Percentiles rank a stretch among this genome's conserved stretches.
Evolutionary conservation across 2,113 vertebrate genomes (phyloP).

Genomic region (Loxodonta africana): DNA sequence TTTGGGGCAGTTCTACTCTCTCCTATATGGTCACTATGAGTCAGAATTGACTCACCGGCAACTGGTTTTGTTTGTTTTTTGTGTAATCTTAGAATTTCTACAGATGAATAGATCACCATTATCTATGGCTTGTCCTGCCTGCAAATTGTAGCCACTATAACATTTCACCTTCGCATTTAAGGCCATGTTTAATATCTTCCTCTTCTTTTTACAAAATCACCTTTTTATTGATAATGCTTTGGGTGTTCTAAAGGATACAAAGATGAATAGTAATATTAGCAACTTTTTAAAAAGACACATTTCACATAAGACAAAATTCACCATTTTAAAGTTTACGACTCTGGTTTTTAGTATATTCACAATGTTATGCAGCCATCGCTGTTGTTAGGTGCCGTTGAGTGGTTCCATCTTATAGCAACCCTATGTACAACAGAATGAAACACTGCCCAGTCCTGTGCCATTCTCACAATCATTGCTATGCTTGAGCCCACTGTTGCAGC

Average conservation of each 20-base stretch:
- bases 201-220: neutral
- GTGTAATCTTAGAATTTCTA: constrained; percentile 31
- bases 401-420: no score
- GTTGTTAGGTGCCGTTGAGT: no score
- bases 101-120: neutral
- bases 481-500: no score
- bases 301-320: neutral
- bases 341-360: neutral
- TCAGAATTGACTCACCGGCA: no score
- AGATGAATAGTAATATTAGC: constrained; percentile 1
- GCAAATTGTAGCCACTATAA: constrained; percentile 3
- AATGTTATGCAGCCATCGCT: neutral
- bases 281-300: constrained; percentile 22
- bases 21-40: no score
- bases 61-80: neutral
- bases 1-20: no score
- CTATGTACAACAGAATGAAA: no score
- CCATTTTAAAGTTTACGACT: neutral
- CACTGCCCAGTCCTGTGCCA: no score
- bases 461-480: no score
- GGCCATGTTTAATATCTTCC: neutral
- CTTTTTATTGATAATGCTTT: neutral
- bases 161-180: constrained; percentile 43
- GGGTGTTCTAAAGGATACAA: neutral
- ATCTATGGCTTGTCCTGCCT: neutral